These are phyloP conservation scores for Leptopilina myrica DNA, from an alignment of 2,888 invertebrate species.

Conservation along the genomic window DNA sequence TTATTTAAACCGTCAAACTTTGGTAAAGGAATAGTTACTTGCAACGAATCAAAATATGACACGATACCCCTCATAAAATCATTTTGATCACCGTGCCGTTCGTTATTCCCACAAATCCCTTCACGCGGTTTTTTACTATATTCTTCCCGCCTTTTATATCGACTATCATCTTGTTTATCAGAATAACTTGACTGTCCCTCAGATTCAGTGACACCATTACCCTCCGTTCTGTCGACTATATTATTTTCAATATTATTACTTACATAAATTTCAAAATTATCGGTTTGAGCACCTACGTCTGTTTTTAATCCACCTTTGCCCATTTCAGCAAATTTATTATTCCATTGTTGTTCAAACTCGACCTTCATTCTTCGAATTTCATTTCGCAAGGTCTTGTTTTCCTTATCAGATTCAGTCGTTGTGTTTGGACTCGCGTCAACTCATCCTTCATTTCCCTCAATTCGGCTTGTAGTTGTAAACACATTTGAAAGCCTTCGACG, in stretches of 20 bases:
- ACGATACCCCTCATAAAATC: neutral
- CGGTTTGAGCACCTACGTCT: neutral
- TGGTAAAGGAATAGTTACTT: neutral
- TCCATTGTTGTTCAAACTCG: neutral
- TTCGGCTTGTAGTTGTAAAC: neutral
- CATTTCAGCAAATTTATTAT: neutral
- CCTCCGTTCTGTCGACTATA: neutral
- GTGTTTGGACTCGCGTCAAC: neutral
- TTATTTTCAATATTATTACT: neutral
- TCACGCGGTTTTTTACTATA: too few relatives aligned
- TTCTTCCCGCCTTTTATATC: too few relatives aligned
- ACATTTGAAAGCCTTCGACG: neutral
- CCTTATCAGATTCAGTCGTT: neutral
- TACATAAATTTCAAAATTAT: neutral
- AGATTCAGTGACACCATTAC: too few relatives aligned
- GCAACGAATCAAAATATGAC: constrained; percentile 2
- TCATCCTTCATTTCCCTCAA: neutral
- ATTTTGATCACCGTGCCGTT: neutral
- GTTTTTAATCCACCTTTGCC: neutral
- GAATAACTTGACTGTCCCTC: too few relatives aligned
- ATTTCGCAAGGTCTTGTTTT: neutral
- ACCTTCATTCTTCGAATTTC: neutral
- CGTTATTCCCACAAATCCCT: too few relatives aligned
- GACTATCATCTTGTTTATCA: too few relatives aligned
- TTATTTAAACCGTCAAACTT: neutral